Conservation (phyloP, 1,140 invertebrate species). For the Megalopta genalis region DNA sequence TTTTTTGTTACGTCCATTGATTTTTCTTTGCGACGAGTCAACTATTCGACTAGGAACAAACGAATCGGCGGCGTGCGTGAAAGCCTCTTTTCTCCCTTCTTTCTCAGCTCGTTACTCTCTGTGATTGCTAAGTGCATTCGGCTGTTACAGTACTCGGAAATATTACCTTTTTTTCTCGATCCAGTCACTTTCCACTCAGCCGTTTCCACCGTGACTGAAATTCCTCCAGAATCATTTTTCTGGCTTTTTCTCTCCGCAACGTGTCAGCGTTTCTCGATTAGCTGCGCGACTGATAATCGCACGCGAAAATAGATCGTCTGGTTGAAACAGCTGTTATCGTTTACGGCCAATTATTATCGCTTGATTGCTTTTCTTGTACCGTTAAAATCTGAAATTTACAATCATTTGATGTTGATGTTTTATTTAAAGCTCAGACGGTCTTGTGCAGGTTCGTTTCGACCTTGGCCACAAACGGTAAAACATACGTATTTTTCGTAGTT, state of each 20-base stretch:
- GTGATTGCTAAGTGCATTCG: slow-evolving; percentile 20
- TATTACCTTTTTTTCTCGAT: background rate
- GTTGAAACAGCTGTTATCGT: no score
- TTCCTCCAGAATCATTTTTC: background rate
- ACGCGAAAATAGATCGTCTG: no score
- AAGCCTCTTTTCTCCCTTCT: background rate
- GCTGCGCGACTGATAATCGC: no score
- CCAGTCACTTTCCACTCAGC: slow-evolving; percentile 9
- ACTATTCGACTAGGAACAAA: background rate
- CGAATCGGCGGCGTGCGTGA: background rate
- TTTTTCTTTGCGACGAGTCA: background rate
- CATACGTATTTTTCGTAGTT: no score
- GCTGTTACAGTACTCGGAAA: background rate
- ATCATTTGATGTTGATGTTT: no score
- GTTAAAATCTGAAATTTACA: no score
- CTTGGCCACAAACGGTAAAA: no score
- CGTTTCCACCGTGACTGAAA: background rate
- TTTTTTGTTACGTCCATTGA: background rate
- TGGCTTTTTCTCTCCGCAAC: background rate
- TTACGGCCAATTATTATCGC: no score
- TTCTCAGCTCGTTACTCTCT: slow-evolving; percentile 4
- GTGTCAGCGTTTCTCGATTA: background rate
- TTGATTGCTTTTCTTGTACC: no score
- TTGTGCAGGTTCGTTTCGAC: no score
- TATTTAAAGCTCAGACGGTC: no score